phyloP scores from a whole-genome alignment of 2,113 vertebrate genomes.

The Sylvilagus bachmani region DNA sequence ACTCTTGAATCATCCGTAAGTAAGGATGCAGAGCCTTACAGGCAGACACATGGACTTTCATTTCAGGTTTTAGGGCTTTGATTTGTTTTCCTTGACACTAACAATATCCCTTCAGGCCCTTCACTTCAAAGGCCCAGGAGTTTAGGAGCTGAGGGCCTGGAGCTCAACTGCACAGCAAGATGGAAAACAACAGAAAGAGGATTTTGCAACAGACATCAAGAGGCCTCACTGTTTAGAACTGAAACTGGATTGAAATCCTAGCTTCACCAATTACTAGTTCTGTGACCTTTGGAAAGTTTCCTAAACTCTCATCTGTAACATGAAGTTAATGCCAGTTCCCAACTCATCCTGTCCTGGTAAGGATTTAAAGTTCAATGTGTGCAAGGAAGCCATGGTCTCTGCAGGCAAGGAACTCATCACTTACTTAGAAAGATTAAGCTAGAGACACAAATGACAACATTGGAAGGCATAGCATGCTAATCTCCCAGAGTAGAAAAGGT shows the following conservation, averaged over 20 bases:
- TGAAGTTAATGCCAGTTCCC: background rate
- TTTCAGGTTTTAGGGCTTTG: slow-evolving; percentile 25
- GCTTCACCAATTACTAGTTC: background rate
- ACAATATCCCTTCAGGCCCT: background rate
- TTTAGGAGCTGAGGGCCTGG: background rate
- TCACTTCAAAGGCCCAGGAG: slow-evolving; percentile 4
- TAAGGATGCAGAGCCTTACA: background rate
- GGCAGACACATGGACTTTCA: slow-evolving; percentile 37
- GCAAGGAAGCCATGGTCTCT: background rate
- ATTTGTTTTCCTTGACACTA: slow-evolving; percentile 66
- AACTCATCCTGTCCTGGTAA: background rate
- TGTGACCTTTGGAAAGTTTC: background rate
- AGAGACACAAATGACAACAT: background rate
- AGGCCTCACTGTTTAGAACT: background rate
- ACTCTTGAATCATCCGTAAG: slow-evolving; percentile 50
- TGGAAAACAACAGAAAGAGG: background rate
- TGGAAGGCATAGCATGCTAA: background rate
- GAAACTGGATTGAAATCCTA: slow-evolving; percentile 32
- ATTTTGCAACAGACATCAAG: background rate
- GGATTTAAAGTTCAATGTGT: background rate
- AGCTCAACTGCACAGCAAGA: background rate
- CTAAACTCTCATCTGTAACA: slow-evolving; percentile 13
- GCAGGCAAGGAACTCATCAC: background rate
- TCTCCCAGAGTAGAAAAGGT: background rate
- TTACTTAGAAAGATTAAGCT: slow-evolving; percentile 2